Evolutionary conservation across 1,140 invertebrate genomes (phyloP), one percentile per base, ranked within the genome.

Genomic region (Heterodera carotae): DNA sequence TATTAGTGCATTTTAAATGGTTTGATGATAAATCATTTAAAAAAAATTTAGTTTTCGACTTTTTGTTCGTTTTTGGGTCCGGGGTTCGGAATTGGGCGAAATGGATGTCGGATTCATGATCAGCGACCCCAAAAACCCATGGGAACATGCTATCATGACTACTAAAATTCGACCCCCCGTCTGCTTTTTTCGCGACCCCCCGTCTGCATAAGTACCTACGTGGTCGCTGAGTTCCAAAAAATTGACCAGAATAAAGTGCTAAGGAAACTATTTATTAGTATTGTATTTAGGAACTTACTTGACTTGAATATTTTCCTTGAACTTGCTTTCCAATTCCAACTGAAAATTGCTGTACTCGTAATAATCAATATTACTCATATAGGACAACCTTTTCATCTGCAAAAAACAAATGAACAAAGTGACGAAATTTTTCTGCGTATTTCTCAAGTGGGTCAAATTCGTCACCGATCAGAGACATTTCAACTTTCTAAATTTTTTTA

Each of bases 361-460:
- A n/a, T n/a, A n/a, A n/a, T n/a, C n/a, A 56, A 43, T 1, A n/a
- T 22, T 71, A 33, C 7, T 12, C 5, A 27, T 59, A 27, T 31
- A 33, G 29, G 15, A 56, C 56, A 31, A 74, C 72, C 56, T 74
- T 74, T 74, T 74, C 72, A 18, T 62, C 39, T 2, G 43, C 56
- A 64, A 62, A 74, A n/a, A 59, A 74, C 8, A 74, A 22, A n/a
- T 74, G 71, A 1, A 62, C 56, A 62, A 74, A 62, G 39, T 74
- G 72, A 0, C 36, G 25, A 56, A 74, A 74, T 33, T 62, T 56
- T 7, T 74, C 29, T 31, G 39, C n/a, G 25, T 74, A 62, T 34
- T 62, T 15, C 7, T 74, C 72, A 27, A 74, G 48, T 56, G 12
- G 48, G 18, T 33, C 29, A 31, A 18, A 66, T 66, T 66, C 48